A percentile compares a stretch with the other conserved stretches of the same genome.
Evolutionary conservation across 1,140 invertebrate genomes (phyloP).

Genomic region (Drosophila truncata): DNA sequence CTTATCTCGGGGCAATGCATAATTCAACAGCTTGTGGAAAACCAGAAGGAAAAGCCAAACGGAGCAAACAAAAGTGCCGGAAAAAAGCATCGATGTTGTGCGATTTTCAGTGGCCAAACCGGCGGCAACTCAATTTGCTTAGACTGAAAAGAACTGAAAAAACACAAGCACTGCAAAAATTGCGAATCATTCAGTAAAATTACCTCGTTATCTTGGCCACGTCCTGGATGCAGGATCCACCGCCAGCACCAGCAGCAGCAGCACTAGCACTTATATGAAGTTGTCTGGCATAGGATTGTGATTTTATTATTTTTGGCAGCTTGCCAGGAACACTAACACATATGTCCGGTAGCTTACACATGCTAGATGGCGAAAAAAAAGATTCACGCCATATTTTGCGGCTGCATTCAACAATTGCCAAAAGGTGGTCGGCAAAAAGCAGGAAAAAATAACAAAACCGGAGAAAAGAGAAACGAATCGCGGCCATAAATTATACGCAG

Average conservation of each 20-base stretch:
- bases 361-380: constrained; percentile 50
- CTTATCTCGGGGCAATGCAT: constrained; percentile 67
- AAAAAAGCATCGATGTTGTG: constrained; percentile 47
- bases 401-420: constrained; percentile 76
- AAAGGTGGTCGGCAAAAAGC: constrained; percentile 54
- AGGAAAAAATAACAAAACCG: constrained; percentile 9
- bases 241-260: constrained; percentile 13
- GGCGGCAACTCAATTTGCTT: constrained; percentile 52
- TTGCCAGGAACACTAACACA: constrained; percentile 62
- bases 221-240: constrained; percentile 32
- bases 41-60: constrained; percentile 43
- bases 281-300: constrained; percentile 76
- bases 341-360: constrained; percentile 64
- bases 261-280: constrained; percentile 53
- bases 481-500: constrained; percentile 73
- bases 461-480: constrained; percentile 30
- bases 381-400: constrained; percentile 61
- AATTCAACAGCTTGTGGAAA: constrained; percentile 69
- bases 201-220: constrained; percentile 80
- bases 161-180: constrained; percentile 44
- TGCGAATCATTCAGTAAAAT: constrained; percentile 79
- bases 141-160: constrained; percentile 49
- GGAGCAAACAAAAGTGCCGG: constrained; percentile 3
- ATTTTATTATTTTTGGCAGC: constrained; percentile 82
- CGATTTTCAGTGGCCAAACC: constrained; percentile 40